A percentile compares a stretch with the other conserved stretches of the same genome.
phyloP scores from a whole-genome alignment of 1,140 invertebrate genomes.

The Eurosta solidaginis region DNA sequence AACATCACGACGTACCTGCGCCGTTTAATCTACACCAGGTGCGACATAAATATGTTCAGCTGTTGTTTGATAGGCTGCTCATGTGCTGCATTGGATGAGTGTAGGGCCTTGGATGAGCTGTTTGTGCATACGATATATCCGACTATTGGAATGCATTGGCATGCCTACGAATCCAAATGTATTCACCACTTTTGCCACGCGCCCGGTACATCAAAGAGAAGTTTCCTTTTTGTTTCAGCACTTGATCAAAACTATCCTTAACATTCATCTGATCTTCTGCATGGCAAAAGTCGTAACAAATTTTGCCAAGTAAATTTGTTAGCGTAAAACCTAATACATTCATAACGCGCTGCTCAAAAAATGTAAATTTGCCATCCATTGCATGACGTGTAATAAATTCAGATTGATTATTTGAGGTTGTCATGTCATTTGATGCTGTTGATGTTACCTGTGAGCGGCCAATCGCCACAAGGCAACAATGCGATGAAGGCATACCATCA shows the following conservation, averaged over 20 bases:
- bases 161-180: constrained; percentile 93
- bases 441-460: constrained; percentile 89
- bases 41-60: constrained; percentile 60
- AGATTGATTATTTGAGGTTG: too few relatives aligned
- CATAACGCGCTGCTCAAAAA: too few relatives aligned
- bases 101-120: constrained; percentile 77
- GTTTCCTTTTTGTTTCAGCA: too few relatives aligned
- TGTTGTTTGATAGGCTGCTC: background rate
- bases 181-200: too few relatives aligned
- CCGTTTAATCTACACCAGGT: constrained; percentile 78
- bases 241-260: too few relatives aligned
- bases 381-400: too few relatives aligned
- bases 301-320: constrained; percentile 90
- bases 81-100: background rate
- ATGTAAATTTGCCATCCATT: constrained; percentile 95
- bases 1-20: constrained; percentile 65
- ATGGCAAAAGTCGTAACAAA: constrained; percentile 96
- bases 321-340: too few relatives aligned
- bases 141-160: constrained; percentile 94
- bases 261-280: constrained; percentile 94
- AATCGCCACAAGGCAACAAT: constrained; percentile 96
- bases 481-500: too few relatives aligned
- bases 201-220: too few relatives aligned
- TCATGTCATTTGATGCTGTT: too few relatives aligned
- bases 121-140: constrained; percentile 98